Conservation (phyloP, 2,888 invertebrate genomes). For the Lasioglossum lativentre region DNA sequence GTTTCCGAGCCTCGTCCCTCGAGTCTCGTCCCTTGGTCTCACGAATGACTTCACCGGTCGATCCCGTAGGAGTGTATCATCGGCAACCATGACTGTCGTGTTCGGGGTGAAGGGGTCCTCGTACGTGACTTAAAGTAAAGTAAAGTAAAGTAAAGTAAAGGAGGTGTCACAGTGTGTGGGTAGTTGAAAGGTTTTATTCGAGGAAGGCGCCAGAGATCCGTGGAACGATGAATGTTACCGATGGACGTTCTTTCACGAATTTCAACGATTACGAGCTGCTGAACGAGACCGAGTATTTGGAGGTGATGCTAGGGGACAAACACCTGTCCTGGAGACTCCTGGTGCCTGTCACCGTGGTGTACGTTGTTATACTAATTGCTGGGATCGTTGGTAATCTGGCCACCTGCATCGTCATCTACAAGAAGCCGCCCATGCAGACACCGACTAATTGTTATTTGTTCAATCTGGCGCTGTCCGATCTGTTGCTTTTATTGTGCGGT, state of each 20-base stretch:
- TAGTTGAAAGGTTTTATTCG: not conserved
- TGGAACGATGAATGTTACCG: constrained; percentile 58
- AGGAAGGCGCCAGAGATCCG: not conserved
- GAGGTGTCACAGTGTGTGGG: not conserved
- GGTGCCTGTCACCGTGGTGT: constrained; percentile 88
- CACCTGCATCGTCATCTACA: constrained; percentile 94
- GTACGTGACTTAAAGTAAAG: constrained; percentile 6
- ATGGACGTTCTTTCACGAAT: constrained; percentile 71
- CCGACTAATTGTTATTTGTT: constrained; percentile 96
- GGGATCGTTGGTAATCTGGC: constrained; percentile 93
- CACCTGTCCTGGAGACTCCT: constrained; percentile 86
- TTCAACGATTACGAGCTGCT: constrained; percentile 86
- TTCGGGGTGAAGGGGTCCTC: not conserved
- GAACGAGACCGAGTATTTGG: constrained; percentile 87
- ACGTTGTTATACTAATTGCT: constrained; percentile 91
- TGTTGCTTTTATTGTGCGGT: constrained; percentile 92
- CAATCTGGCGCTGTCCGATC: constrained; percentile 94
- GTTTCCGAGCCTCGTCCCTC: not conserved
- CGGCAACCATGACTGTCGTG: not conserved
- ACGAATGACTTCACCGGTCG: not conserved
- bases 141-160: too few relatives aligned
- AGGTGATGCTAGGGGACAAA: constrained; percentile 87
- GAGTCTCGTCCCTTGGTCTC: not conserved
- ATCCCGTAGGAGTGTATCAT: not conserved
- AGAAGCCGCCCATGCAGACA: constrained; percentile 92